phyloP scores from a whole-genome alignment of 1,140 invertebrate genomes.

The Sarcophaga peregrina region DNA sequence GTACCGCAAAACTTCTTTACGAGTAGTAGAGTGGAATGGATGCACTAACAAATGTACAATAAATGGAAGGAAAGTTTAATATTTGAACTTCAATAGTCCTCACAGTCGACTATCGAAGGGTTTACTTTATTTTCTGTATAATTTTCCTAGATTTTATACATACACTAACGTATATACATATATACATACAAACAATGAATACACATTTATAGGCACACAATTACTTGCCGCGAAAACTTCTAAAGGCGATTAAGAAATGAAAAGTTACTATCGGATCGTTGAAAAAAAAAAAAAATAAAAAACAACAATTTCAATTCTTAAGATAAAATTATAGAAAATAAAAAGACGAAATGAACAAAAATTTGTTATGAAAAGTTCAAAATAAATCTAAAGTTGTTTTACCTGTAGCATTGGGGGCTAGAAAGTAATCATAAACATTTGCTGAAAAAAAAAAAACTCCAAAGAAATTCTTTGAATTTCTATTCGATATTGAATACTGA shows the following conservation, averaged over 20 bases:
- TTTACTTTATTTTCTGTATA: background rate
- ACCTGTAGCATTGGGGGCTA: conserved; percentile 6
- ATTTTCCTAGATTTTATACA: background rate
- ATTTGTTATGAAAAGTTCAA: background rate
- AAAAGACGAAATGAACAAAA: background rate
- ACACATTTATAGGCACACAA: too few relatives aligned
- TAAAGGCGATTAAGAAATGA: conserved; percentile 16
- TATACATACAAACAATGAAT: too few relatives aligned
- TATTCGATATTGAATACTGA: too few relatives aligned
- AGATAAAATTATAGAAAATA: background rate
- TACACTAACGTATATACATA: background rate
- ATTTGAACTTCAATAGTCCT: background rate
- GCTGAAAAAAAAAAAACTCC: background rate
- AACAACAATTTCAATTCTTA: background rate
- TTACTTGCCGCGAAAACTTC: conserved; percentile 20
- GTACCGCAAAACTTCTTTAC: background rate
- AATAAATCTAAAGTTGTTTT: conserved; percentile 3
- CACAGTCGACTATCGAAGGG: background rate
- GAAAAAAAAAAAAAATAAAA: background rate
- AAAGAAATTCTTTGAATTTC: background rate
- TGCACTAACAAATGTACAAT: background rate
- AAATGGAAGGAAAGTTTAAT: background rate
- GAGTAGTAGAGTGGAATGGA: background rate
- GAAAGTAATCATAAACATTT: conserved; percentile 23
- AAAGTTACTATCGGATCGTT: conserved; percentile 15